phyloP scores from a whole-genome alignment of 2,797 vertebrate genomes.

The Peromyscus attwateri region DNA sequence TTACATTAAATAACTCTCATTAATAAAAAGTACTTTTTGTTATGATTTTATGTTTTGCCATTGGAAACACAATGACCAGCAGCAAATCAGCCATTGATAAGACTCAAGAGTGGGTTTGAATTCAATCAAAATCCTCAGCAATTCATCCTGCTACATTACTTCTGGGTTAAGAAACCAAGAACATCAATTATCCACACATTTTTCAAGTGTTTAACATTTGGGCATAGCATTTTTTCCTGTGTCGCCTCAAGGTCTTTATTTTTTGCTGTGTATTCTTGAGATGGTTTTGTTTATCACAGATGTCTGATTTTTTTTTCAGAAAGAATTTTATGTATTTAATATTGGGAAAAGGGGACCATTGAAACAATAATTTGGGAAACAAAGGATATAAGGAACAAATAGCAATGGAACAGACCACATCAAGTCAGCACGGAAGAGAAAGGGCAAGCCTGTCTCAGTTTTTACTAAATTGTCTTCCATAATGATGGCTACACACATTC shows the following conservation, averaged over 20 bases:
- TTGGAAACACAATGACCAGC: not conserved
- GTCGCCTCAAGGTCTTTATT: not conserved
- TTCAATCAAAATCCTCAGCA: not conserved
- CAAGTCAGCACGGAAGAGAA: not conserved
- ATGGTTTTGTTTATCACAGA: not conserved
- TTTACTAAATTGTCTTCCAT: not conserved
- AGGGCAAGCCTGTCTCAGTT: not conserved
- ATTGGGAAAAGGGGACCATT: not conserved
- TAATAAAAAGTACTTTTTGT: not conserved
- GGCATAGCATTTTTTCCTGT: not conserved
- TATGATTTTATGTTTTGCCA: not conserved
- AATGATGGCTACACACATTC: not conserved
- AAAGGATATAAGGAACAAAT: not conserved
- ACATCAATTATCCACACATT: not conserved
- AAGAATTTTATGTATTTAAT: not conserved
- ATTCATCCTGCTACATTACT: not conserved
- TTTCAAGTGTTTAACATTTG: conserved; percentile 28
- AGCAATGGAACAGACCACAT: not conserved
- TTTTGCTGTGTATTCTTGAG: not conserved
- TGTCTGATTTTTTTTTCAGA: conserved; percentile 5
- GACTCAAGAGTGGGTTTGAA: not conserved
- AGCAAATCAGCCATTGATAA: rapidly evolving
- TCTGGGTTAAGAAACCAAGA: not conserved
- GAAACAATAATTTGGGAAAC: not conserved
- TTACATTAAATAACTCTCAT: not conserved